Base-by-base conservation (phyloP, 2,113 vertebrate species). In the Heteronetta atricapilla region DNA sequence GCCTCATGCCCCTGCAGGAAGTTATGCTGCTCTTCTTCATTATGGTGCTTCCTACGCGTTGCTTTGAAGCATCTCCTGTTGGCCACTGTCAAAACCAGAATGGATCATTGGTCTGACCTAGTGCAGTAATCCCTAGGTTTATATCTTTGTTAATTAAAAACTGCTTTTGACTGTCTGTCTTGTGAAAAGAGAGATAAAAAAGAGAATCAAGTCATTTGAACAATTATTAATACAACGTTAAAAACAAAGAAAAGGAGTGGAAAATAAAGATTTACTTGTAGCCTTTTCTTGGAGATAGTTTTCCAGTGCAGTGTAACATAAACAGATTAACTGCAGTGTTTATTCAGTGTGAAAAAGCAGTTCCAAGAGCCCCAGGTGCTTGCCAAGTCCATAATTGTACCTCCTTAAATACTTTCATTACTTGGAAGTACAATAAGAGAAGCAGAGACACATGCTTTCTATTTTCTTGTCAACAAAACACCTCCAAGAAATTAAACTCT, bases 301-400 rank as follows among this genome's bases (percentile, higher is more conserved):
- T 98, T 97, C 95, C 93, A 91, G 96, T 92, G 93, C 74, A 92
- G 72, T 95, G 93, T 94, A 98, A 97, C 88, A 53, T 97, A 98
- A 98, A 98, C 98, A 98, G 97, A 98, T 98, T 98, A 97, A 98
- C 97, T 96, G 90, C 97, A 96, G 96, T 98, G 98, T 98, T 98
- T 98, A 98, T 98, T 98, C 98, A 97, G 97, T 98, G 97, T 98
- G 97, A 98, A 98, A 98, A 98, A 97, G 97, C 97, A 95, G 96
- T 97, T 98, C 97, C 97, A 98, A 97, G 98, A 98, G 98, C 96
- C 97, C 93, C 98, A 98, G 98, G 98, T 98, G 98, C 97, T 98
- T 98, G 98, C 98, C 98, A 98, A 98, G 97, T 98, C 97, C 97
- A 97, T 98, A 98, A 98, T 98, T 98, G 98, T 98, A 98, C 98